Conservation (phyloP, 2,888 invertebrate species). For the Parthenolecanium corni region DNA sequence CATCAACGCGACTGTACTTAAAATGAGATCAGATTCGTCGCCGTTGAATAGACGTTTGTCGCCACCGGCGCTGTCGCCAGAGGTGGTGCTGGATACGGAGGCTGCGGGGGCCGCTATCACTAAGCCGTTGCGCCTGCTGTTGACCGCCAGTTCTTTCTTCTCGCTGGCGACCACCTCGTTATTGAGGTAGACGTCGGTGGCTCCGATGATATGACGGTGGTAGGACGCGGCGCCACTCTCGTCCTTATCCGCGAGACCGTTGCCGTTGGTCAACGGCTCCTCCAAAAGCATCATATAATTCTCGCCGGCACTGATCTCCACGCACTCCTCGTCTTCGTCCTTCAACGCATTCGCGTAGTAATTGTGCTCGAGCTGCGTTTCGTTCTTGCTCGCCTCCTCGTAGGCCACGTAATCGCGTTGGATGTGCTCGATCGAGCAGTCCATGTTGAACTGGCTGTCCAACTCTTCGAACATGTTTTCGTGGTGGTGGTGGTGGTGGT, state of each 20-base stretch:
- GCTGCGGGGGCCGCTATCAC: background rate
- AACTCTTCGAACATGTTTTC: conserved; percentile 27
- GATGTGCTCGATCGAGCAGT: conserved; percentile 8
- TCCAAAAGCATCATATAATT: conserved; percentile 13
- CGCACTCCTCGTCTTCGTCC: conserved; percentile 21
- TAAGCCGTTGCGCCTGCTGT: background rate
- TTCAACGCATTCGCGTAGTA: conserved; percentile 20
- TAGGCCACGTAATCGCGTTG: conserved; percentile 7
- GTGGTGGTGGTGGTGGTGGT: conserved; percentile 8
- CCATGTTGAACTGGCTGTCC: conserved; percentile 17
- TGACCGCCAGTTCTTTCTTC: background rate
- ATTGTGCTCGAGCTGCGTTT: conserved; percentile 15
- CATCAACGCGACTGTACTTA: conserved; percentile 13
- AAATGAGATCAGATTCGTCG: conserved; percentile 19
- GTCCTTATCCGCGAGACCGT: background rate
- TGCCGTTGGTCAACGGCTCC: background rate
- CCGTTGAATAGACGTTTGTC: background rate
- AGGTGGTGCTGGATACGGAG: background rate
- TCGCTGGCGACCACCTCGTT: background rate
- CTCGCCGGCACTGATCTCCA: background rate
- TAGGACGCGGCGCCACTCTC: background rate
- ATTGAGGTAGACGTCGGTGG: conserved; percentile 4
- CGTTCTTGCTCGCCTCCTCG: conserved; percentile 19
- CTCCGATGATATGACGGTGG: background rate
- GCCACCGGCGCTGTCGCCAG: background rate